phyloP scores from a whole-genome alignment of 2,888 invertebrate species.

The Hypena proboscidalis region DNA sequence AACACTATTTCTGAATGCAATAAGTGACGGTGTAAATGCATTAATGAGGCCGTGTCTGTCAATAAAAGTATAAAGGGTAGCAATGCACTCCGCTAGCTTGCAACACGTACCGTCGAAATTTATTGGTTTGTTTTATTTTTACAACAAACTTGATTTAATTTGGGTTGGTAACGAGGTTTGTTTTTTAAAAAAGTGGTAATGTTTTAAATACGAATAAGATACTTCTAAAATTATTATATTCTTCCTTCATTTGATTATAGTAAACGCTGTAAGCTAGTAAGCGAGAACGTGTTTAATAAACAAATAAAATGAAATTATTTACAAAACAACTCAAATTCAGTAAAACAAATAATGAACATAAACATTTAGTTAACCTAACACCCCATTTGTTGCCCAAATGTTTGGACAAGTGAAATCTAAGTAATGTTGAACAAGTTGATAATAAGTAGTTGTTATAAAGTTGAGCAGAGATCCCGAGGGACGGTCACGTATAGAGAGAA shows the following conservation, averaged over 20 bases:
- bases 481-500: conserved; percentile 47
- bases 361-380: too few relatives aligned
- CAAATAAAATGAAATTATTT: too few relatives aligned
- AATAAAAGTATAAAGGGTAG: conserved; percentile 52
- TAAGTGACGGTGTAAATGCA: too few relatives aligned
- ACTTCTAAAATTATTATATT: too few relatives aligned
- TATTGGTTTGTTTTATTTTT: conserved; percentile 49
- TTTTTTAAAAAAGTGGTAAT: too few relatives aligned
- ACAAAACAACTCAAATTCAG: too few relatives aligned
- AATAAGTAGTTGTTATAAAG: conserved; percentile 37
- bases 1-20: too few relatives aligned
- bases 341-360: too few relatives aligned
- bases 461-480: conserved; percentile 36
- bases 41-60: conserved; percentile 63
- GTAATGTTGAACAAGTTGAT: conserved; percentile 16
- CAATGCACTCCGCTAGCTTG: conserved; percentile 39
- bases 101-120: conserved; percentile 53
- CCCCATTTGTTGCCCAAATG: background rate
- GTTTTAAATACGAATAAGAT: too few relatives aligned
- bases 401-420: conserved; percentile 6
- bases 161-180: conserved; percentile 7
- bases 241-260: too few relatives aligned
- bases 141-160: conserved; percentile 29
- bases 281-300: too few relatives aligned
- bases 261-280: too few relatives aligned